Conservation (phyloP, 1,140 invertebrate genomes). For the Ladona fulva region DNA sequence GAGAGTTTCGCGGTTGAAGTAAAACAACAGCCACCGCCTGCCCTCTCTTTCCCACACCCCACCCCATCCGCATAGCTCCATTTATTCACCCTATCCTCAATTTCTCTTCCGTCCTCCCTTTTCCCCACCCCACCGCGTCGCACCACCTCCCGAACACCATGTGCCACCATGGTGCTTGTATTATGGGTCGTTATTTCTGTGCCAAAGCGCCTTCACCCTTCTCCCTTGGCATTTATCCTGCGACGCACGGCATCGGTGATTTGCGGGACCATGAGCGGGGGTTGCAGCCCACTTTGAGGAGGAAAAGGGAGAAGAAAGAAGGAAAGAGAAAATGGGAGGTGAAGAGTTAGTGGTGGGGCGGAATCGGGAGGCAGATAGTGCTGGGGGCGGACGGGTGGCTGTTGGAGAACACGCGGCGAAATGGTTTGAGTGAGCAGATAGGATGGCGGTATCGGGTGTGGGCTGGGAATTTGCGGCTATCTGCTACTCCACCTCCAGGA, state of each 20-base stretch:
- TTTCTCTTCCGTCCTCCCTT: not conserved
- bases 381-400: too few species aligned
- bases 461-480: too few species aligned
- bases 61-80: not conserved
- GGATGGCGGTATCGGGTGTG: too few species aligned
- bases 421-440: too few species aligned
- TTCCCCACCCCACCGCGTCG: not conserved
- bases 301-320: not conserved
- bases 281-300: not conserved
- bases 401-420: too few species aligned
- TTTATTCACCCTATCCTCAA: not conserved
- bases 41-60: not conserved
- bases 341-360: not conserved
- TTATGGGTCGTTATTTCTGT: not conserved
- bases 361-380: too few species aligned
- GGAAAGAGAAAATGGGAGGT: not conserved
- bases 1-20: too few species aligned
- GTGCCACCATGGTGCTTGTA: not conserved
- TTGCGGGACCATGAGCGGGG: not conserved
- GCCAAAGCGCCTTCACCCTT: not conserved
- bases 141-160: not conserved
- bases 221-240: not conserved
- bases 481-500: too few species aligned
- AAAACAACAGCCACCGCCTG: not conserved
- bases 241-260: not conserved